Base-by-base conservation (phyloP, 2,113 vertebrate genomes). In the Coregonus clupeaformis region DNA sequence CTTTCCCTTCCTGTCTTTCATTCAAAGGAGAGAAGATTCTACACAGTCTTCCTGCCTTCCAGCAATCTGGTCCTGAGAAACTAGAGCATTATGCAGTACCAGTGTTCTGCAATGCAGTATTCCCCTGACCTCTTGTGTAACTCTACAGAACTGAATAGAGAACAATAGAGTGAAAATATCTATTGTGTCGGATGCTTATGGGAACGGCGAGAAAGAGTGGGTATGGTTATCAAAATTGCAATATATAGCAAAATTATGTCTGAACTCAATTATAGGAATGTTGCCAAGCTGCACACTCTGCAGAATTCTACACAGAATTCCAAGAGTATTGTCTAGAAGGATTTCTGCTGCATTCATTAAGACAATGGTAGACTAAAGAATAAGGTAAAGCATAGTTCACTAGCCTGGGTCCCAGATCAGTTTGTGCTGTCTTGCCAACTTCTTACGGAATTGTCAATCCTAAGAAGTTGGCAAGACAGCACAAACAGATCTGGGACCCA, bases 101-200 rank as follows among this genome's bases (percentile, higher is more conserved):
- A 60, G 20, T n/a, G 25, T 75, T 16, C 84, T 85, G 77, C 80
- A 86, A 83, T 83, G 87, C 79, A 78, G 77, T 47, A 84, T 75
- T 82, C 77, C 42, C 77, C 70, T 80, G 65, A 75, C 83, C 77
- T 76, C 68, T 49, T 20, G 52, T 71, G 0, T 32, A 69, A 57
- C 36, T 4, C 13, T 47, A 6, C 7, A 45, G 32, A 30, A 45
- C 9, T 14, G n/a, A 42, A 47, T 16, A 25, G 18, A 65, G 13
- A 52, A 52, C 14, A 5, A 5, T 5, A 29, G 24, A 29, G 63
- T 65, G 14, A 5, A 14, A 14, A 6, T 65, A 14, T 27, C 22
- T 25, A 25, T 11, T 1, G 20, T 9, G 3, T 7, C 1, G 9
- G 60, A 62, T 62, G 60, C 22, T 22, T 22, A 55, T 55, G 52